These are phyloP conservation scores for Florisuga fusca DNA, from an alignment of 2,797 vertebrate genomes.

Conservation along the genomic window DNA sequence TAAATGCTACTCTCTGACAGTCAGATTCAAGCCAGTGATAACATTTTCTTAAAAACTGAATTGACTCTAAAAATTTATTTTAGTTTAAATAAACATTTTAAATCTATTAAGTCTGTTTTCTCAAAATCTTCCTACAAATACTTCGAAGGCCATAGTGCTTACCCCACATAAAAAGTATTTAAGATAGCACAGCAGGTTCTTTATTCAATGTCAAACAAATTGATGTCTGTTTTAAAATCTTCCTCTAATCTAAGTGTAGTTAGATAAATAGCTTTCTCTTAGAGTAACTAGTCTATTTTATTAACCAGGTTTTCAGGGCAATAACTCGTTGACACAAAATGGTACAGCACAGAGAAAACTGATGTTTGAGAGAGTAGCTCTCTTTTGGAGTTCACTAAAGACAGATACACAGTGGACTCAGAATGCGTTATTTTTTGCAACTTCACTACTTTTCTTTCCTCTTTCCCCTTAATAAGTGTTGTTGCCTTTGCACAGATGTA, in stretches of 20 bases:
- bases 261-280: background rate
- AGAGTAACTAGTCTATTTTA: background rate
- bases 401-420: background rate
- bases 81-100: background rate
- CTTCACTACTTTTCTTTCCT: background rate
- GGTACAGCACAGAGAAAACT: background rate
- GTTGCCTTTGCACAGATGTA: conserved; percentile 81
- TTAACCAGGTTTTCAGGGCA: background rate
- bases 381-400: background rate
- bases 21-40: background rate
- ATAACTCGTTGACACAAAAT: background rate
- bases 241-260: background rate
- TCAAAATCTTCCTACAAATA: background rate
- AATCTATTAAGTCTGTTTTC: background rate
- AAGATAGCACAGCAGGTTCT: background rate
- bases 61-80: background rate
- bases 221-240: background rate
- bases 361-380: background rate
- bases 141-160: background rate
- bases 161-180: background rate
- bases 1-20: background rate
- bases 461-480: background rate
- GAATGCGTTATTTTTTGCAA: background rate
- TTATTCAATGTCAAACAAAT: background rate
- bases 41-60: background rate